Evolutionary conservation across 2,113 vertebrate species (phyloP), one percentile per base, ranked within the genome.

Genomic region (Chaetodon auriga): DNA sequence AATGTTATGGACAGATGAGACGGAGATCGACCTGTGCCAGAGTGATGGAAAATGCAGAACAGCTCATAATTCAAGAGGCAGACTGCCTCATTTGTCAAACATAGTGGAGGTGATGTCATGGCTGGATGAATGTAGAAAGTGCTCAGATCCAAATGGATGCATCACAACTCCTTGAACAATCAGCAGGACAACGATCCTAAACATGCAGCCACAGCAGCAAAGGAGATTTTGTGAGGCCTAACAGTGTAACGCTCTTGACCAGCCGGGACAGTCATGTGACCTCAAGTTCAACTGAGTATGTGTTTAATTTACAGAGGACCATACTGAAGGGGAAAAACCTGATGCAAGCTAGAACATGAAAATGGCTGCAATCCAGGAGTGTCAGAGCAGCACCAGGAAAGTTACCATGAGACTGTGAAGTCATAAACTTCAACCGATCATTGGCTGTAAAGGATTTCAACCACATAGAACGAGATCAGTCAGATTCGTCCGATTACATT

Each of bases 51-150:
- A 57, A 14, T 3, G 30, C 30, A 1, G 30, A 35, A 49, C 43
- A 45, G 51, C 36, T 58, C 35, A 64, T 54, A 64, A 72, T 68
- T 2, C 7, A 16, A 48, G 30, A 30, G 18, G 35, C 25, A 63
- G 2, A 51, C 25, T 38, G 49, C 69, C 18, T 58, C 43, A 81
- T 84, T 45, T 80, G 54, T 83, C 68, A 78, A 68, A 74, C 46
- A 15, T 2, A 41, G 54, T 15, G 35, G 61, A 68, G 55, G 23
- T 64, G 76, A 63, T 49, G 60, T 72, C 57, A 77, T n/a, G 25
- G 53, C 15, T 15, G 13, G 4, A 57, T 46, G 51, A 78, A 43
- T 23, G 12, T 48, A 53, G 48, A 43, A 53, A 69, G 21, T 48
- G 11, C 35, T 71, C 15, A 7, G 23, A 71, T 49, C 45, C 21